phyloP scores from a whole-genome alignment of 2,888 invertebrate species.

The Diarsia mendica region DNA sequence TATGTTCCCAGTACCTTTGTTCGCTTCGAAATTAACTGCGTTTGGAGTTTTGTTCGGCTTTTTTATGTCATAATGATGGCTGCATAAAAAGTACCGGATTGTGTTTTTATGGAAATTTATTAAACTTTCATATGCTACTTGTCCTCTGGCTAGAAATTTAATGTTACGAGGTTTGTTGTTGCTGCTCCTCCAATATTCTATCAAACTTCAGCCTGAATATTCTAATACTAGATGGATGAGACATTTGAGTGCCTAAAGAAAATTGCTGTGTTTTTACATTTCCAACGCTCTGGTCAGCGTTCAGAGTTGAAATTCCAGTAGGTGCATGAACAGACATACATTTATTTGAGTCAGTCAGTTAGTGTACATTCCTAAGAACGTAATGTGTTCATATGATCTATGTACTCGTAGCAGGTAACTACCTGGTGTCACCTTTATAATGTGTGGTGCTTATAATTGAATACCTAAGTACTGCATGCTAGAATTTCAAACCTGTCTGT shows the following conservation, averaged over 20 bases:
- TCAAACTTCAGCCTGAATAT: not conserved
- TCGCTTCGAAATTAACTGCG: constrained; percentile 28
- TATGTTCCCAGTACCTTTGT: constrained; percentile 45
- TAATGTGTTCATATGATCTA: no score
- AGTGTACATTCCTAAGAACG: no score
- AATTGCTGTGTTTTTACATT: not conserved
- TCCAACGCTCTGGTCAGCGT: not conserved
- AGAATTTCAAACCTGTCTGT: no score
- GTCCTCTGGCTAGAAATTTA: not conserved
- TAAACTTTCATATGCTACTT: constrained; percentile 12
- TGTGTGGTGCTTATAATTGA: no score
- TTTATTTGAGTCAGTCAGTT: not conserved
- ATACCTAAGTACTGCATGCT: no score
- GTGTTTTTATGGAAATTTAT: constrained; percentile 23
- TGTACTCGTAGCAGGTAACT: no score
- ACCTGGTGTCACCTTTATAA: no score
- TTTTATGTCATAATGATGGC: constrained; percentile 26
- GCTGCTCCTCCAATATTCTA: not conserved
- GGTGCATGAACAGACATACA: not conserved
- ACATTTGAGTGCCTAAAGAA: not conserved
- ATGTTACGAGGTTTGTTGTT: not conserved
- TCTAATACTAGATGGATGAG: not conserved
- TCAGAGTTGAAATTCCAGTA: not conserved
- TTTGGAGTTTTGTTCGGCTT: constrained; percentile 26
- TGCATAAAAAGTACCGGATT: constrained; percentile 29